phyloP scores from a whole-genome alignment of 2,888 invertebrate genomes.

The Ditylenchus weischeri region DNA sequence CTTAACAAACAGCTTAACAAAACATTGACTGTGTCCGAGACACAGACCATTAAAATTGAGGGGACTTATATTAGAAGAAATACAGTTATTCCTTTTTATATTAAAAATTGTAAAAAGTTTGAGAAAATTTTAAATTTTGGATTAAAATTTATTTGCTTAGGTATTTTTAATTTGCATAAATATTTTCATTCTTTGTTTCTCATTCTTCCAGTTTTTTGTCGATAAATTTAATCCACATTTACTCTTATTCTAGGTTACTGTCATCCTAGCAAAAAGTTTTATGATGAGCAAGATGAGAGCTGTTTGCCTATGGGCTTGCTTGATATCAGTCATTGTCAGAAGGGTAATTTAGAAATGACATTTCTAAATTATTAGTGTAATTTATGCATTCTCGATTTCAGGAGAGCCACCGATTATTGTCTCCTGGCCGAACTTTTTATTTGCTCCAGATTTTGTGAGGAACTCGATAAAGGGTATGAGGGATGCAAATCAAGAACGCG shows the following conservation, averaged over 20 bases:
- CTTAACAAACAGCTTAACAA: too few species aligned
- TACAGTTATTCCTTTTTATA: too few species aligned
- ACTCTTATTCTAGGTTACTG: constrained; percentile 27
- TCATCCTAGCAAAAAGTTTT: constrained; percentile 34
- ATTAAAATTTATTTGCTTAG: too few species aligned
- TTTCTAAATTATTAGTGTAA: not conserved
- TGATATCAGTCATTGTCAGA: constrained; percentile 50
- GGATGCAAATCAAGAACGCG: constrained; percentile 40
- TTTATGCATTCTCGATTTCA: constrained; percentile 14
- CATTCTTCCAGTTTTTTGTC: too few species aligned
- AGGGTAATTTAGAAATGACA: constrained; percentile 25
- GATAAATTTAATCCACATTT: too few species aligned
- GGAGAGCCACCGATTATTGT: constrained; percentile 55
- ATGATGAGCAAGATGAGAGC: constrained; percentile 23
- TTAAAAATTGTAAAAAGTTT: too few species aligned
- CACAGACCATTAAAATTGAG: too few species aligned
- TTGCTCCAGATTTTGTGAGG: constrained; percentile 43
- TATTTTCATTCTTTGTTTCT: too few species aligned
- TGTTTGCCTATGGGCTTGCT: constrained; percentile 54
- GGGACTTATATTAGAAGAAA: too few species aligned
- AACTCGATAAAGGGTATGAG: constrained; percentile 39
- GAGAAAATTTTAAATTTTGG: too few species aligned
- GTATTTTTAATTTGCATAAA: too few species aligned
- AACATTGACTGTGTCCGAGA: too few species aligned
- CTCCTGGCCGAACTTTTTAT: constrained; percentile 54